Base-by-base conservation (phyloP, 2,113 vertebrate genomes). In the Saguinus imperator region DNA sequence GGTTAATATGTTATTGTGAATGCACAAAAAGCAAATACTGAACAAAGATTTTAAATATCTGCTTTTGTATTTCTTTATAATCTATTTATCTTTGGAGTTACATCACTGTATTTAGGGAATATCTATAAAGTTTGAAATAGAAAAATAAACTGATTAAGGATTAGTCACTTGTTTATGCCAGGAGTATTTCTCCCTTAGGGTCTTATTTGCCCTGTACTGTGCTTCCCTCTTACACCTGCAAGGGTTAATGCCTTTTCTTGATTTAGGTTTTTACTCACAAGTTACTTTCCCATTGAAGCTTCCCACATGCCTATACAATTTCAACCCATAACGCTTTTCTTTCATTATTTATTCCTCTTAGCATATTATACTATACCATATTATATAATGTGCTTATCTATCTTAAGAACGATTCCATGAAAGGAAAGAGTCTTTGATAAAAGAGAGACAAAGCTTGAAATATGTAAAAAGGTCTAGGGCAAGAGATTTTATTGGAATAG, bases 401-500 rank as follows among this genome's bases (percentile, higher is more conserved):
- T 45, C 21, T 27, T 95, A 32, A 75, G 40, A 55, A 92, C 86
- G n/a, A n/a, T 82, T 66, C 64, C 57, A 90, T 6, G 95, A 57
- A 94, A 87, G 11, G 11, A 85, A 89, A 66, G 20, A 91, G 23
- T 72, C 20, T n/a, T 50, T 40, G 52, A 45, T n/a, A 82, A 94
- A 58, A 61, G 18, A 92, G 20, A 89, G 32, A 70, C 27, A 92
- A n/a, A 68, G 29, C 87, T 20, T 79, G 5, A 93, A 94, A 93
- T 48, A 66, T 1, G 37, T 61, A 86, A 68, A 93, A 93, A 75
- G 99, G 99, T 0, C 99, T 99, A 98, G 99, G 99, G 94, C 99
- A 98, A 98, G 99, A 99, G 94, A 99, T 97, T 98, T 99, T 99
- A 97, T 99, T 99, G 99, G 99, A 99, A n/a, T 99, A 99, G 89